phyloP scores from a whole-genome alignment of 1,140 invertebrate species.

The Eueides isabella region DNA sequence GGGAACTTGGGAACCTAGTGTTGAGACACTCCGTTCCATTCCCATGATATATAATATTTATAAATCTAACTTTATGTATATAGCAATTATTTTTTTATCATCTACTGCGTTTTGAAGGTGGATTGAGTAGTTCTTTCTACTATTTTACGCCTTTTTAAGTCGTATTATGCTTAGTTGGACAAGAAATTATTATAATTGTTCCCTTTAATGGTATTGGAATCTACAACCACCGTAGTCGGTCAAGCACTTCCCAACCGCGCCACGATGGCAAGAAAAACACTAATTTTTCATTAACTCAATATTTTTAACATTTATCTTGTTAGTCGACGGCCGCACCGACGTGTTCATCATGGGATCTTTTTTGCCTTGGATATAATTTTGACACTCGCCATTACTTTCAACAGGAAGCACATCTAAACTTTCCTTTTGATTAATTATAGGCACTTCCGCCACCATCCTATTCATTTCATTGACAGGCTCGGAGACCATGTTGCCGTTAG shows the following conservation, averaged over 20 bases:
- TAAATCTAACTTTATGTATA: background rate
- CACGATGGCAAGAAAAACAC: slow-evolving; percentile 37
- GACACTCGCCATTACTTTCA: slow-evolving; percentile 50
- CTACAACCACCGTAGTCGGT: background rate
- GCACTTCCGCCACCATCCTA: slow-evolving; percentile 64
- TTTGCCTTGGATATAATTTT: slow-evolving; percentile 67
- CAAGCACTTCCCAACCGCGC: background rate
- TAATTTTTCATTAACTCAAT: slow-evolving; percentile 77
- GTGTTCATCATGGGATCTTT: slow-evolving; percentile 79
- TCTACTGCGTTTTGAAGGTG: too few relatives aligned
- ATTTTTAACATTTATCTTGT: slow-evolving; percentile 79
- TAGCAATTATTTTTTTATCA: background rate
- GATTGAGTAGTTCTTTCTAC: too few relatives aligned
- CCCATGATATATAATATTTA: background rate
- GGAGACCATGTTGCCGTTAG: slow-evolving; percentile 50
- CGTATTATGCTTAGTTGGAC: too few relatives aligned
- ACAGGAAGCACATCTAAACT: slow-evolving; percentile 48
- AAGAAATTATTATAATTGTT: background rate
- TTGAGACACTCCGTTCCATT: too few relatives aligned
- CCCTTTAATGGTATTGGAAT: background rate
- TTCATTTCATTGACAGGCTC: slow-evolving; percentile 66
- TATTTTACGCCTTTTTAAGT: too few relatives aligned
- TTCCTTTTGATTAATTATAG: slow-evolving; percentile 63
- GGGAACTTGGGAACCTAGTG: too few relatives aligned
- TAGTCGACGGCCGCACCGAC: slow-evolving; percentile 62